Conservation (phyloP, 2,113 vertebrate species). For the Ascaphus truei region DNA sequence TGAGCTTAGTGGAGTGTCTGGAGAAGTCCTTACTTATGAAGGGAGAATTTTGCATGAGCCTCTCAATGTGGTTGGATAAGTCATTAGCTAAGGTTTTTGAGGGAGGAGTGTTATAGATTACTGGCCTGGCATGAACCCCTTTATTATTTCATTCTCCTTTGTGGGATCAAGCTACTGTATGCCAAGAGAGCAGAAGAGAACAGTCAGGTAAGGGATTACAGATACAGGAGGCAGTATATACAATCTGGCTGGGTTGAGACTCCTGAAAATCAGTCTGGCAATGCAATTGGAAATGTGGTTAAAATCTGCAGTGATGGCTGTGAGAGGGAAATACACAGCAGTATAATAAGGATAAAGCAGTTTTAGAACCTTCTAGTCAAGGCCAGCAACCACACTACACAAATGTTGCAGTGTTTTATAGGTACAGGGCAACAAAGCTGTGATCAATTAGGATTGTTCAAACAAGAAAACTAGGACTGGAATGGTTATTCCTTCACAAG, state of each 20-base stretch:
- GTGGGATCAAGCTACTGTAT: too few species aligned
- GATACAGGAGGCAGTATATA: constrained; percentile 12
- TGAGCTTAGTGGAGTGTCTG: too few species aligned
- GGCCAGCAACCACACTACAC: constrained; percentile 20
- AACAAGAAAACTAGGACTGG: too few species aligned
- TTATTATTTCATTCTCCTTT: too few species aligned
- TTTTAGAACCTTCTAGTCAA: constrained; percentile 1
- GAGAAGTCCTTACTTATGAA: too few species aligned
- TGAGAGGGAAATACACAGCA: not conserved
- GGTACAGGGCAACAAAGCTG: not conserved
- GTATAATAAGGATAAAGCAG: not conserved
- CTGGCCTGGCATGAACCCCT: too few species aligned
- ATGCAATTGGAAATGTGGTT: constrained; percentile 25
- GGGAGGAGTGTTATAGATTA: too few species aligned
- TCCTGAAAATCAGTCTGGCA: constrained; percentile 28
- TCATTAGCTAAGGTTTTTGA: too few species aligned
- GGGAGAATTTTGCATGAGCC: too few species aligned
- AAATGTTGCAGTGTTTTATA: not conserved
- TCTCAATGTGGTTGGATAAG: too few species aligned
- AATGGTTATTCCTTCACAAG: too few species aligned
- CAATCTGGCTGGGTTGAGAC: constrained; percentile 18
- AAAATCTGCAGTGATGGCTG: constrained; percentile 24
- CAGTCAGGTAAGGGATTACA: constrained; percentile 9
- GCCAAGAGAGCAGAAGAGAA: not conserved
- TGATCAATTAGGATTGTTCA: constrained; percentile 4